These are phyloP conservation scores for Arion vulgaris DNA, from an alignment of 1,140 invertebrate genomes.

Conservation along the genomic window DNA sequence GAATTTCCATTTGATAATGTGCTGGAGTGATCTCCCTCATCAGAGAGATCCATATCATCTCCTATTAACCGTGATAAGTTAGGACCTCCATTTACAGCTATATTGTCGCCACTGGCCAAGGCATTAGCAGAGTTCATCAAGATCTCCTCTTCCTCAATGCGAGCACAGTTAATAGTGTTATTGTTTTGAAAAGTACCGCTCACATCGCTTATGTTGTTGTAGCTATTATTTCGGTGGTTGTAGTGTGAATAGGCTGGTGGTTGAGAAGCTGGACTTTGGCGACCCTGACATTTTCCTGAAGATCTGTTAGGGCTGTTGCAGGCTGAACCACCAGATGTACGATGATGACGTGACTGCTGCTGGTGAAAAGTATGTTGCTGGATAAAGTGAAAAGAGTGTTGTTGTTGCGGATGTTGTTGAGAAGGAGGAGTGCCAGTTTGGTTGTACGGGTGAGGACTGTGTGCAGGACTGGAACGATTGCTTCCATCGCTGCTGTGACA, in stretches of 20 bases:
- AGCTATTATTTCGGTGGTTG: conserved; percentile 25
- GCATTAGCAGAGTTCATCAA: conserved; percentile 76
- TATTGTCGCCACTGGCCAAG: conserved; percentile 74
- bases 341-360: conserved; percentile 39
- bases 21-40: conserved; percentile 62
- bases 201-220: conserved; percentile 42
- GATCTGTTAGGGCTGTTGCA: conserved; percentile 65
- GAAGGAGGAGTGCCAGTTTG: conserved; percentile 51
- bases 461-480: conserved; percentile 60
- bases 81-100: conserved; percentile 65
- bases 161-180: background rate
- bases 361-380: conserved; percentile 12
- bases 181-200: conserved; percentile 13
- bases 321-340: conserved; percentile 50
- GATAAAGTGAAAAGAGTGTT: conserved; percentile 30
- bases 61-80: conserved; percentile 56
- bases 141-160: conserved; percentile 64
- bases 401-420: conserved; percentile 29
- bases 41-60: conserved; percentile 78
- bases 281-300: conserved; percentile 18
- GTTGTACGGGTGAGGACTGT: conserved; percentile 49
- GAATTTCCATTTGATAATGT: conserved; percentile 76
- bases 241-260: conserved; percentile 14
- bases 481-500: conserved; percentile 46
- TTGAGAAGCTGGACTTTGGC: conserved; percentile 26